A percentile compares a stretch with the other conserved stretches of the same genome.
phyloP scores from a whole-genome alignment of 2,797 vertebrate species.

The Pteropus rufus region DNA sequence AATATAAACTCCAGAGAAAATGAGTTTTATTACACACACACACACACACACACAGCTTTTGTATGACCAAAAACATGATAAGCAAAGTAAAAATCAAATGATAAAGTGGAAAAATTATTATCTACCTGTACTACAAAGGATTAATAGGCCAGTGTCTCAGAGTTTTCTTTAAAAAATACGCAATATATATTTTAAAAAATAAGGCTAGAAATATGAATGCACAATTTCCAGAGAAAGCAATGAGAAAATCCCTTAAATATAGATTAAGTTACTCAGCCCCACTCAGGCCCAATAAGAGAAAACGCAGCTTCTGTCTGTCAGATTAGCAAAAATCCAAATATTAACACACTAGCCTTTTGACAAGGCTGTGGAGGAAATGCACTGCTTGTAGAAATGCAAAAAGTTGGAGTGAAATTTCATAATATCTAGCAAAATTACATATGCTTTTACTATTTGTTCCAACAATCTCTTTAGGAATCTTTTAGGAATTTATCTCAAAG shows the following conservation, averaged over 20 bases:
- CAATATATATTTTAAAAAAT: background rate
- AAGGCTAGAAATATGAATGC: background rate
- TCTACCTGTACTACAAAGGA: background rate
- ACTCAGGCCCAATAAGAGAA: background rate
- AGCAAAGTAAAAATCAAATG: background rate
- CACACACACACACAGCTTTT: background rate
- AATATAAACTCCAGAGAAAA: background rate
- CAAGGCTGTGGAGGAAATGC: background rate
- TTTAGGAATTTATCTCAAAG: background rate
- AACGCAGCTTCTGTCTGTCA: background rate
- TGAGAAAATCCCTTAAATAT: background rate
- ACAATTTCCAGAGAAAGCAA: background rate
- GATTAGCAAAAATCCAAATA: background rate
- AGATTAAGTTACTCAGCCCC: background rate
- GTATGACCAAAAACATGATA: background rate
- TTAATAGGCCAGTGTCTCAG: background rate
- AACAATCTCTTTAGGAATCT: background rate
- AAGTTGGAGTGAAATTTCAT: background rate
- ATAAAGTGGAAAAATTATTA: background rate
- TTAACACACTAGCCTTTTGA: background rate
- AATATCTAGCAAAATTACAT: background rate
- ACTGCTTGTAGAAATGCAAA: background rate
- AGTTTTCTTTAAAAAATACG: background rate
- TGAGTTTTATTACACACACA: background rate
- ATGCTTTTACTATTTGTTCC: background rate